Evolutionary conservation across 2,113 vertebrate species (phyloP).

Genomic region (Eclectus roratus): DNA sequence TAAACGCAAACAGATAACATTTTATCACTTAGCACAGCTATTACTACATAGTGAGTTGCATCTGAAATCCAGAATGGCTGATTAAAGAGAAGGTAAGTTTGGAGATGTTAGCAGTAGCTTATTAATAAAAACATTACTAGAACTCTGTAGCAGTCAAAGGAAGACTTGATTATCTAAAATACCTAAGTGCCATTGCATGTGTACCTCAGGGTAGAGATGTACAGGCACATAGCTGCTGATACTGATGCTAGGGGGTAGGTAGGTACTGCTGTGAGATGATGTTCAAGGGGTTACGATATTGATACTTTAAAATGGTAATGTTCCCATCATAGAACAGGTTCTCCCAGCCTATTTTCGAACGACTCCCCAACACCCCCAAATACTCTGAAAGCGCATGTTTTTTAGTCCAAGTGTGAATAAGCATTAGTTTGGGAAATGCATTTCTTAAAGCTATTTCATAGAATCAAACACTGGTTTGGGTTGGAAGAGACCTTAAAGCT

Average conservation of each 20-base stretch:
- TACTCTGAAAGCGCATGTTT: fast-evolving
- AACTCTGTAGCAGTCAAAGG: neutral
- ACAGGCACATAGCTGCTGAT: neutral
- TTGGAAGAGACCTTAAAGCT: no score
- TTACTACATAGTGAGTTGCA: neutral
- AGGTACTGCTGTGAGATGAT: neutral
- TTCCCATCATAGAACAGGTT: neutral
- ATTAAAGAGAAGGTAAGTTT: neutral
- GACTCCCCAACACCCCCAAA: neutral
- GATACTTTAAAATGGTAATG: no score
- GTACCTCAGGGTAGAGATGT: neutral
- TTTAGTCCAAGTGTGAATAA: neutral
- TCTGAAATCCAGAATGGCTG: neutral
- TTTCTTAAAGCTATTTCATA: neutral
- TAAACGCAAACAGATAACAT: conserved; percentile 31
- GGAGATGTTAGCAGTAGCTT: neutral
- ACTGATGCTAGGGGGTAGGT: neutral
- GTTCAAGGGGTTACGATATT: neutral
- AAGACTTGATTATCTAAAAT: neutral
- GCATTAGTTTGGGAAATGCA: neutral
- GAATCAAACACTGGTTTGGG: no score
- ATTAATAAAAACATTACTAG: neutral
- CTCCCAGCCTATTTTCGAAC: neutral
- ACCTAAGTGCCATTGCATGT: neutral
- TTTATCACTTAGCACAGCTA: neutral